phyloP scores from a whole-genome alignment of 2,113 vertebrate genomes.

The Cichladusa arquata region DNA sequence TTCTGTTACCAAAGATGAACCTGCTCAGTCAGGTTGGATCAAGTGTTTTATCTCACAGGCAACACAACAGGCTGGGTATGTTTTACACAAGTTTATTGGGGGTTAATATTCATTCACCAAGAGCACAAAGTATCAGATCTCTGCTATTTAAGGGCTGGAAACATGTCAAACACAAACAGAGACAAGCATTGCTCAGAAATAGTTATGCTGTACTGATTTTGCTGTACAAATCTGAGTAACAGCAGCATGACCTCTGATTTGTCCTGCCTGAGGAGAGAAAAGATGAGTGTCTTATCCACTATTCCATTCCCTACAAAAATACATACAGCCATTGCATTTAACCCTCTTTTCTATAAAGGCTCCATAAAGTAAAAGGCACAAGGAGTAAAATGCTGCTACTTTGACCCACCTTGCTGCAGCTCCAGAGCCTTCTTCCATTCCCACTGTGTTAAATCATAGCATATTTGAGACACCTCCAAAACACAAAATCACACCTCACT shows the following conservation, averaged over 20 bases:
- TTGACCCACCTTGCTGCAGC: neutral
- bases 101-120: neutral
- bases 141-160: neutral
- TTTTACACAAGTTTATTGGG: constrained; percentile 22
- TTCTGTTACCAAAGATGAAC: neutral
- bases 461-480: neutral
- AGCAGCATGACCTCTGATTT: neutral
- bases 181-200: neutral
- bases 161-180: neutral
- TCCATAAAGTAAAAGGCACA: neutral
- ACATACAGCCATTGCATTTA: neutral
- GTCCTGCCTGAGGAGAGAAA: neutral
- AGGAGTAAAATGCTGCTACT: neutral
- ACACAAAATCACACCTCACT: accelerated
- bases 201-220: neutral
- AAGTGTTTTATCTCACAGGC: neutral
- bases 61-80: neutral
- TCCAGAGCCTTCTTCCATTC: neutral
- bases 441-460: neutral
- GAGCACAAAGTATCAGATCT: neutral
- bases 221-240: neutral
- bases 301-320: neutral
- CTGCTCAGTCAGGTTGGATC: neutral
- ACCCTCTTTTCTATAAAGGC: neutral
- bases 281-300: neutral